phyloP scores from a whole-genome alignment of 2,113 vertebrate genomes.

The Myiozetetes cayanensis region DNA sequence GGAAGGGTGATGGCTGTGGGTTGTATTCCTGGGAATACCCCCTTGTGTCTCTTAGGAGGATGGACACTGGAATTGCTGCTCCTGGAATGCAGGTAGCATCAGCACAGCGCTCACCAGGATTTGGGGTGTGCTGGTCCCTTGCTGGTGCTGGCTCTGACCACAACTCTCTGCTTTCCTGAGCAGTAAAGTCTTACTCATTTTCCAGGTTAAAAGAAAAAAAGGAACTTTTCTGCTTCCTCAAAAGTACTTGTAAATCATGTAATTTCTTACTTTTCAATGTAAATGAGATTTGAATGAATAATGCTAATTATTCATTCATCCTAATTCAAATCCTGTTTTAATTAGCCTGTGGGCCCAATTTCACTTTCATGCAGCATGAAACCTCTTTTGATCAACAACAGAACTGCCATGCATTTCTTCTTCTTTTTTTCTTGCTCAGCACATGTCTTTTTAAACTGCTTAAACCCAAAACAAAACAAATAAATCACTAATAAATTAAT shows the following conservation, averaged over 20 bases:
- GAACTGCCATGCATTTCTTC: background rate
- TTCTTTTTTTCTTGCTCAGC: background rate
- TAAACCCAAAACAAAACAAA: slow-evolving; percentile 11
- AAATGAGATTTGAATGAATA: slow-evolving; percentile 46
- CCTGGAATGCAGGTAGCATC: background rate
- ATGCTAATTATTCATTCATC: slow-evolving; percentile 45
- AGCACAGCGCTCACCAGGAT: fast-evolving
- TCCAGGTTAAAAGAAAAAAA: background rate
- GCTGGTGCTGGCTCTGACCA: background rate
- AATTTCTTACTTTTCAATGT: background rate
- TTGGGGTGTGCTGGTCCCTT: background rate
- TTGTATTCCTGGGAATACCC: background rate
- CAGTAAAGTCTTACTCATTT: background rate
- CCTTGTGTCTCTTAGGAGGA: fast-evolving
- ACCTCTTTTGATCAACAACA: slow-evolving; percentile 33
- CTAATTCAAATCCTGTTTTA: slow-evolving; percentile 26
- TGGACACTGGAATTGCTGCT: background rate
- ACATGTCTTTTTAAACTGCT: background rate
- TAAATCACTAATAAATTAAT: slow-evolving; percentile 42
- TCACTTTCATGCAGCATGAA: slow-evolving; percentile 48
- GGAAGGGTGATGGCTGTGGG: background rate
- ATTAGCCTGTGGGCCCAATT: slow-evolving; percentile 38
- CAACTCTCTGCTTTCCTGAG: fast-evolving
- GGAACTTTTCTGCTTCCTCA: background rate
- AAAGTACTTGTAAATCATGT: background rate